phyloP scores from a whole-genome alignment of 1,140 invertebrate genomes.

The Chymomyza costata region DNA sequence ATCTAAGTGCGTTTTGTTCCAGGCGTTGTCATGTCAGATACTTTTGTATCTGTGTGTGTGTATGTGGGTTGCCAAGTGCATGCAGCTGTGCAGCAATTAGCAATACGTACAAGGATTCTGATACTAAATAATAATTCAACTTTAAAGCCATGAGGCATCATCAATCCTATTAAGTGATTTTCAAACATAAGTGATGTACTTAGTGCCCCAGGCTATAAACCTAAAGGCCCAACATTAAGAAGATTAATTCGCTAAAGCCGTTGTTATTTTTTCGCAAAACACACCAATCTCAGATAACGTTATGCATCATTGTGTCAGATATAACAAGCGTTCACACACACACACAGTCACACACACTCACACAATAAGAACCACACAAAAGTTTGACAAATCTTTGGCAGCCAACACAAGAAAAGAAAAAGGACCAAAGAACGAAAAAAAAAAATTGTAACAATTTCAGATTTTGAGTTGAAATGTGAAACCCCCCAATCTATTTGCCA shows the following conservation, averaged over 20 bases:
- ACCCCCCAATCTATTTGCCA: constrained; percentile 34
- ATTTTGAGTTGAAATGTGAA: constrained; percentile 56
- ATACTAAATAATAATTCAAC: neutral
- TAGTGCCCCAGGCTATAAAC: constrained; percentile 26
- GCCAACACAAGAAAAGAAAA: constrained; percentile 13
- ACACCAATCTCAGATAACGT: constrained; percentile 64
- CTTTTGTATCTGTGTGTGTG: too few relatives aligned
- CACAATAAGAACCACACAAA: constrained; percentile 6
- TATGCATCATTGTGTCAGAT: constrained; percentile 66
- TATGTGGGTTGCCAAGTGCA: too few relatives aligned
- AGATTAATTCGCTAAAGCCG: constrained; percentile 68
- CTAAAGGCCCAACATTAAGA: constrained; percentile 56
- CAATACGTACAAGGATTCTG: too few relatives aligned
- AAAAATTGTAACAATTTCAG: constrained; percentile 55
- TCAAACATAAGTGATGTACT: constrained; percentile 45
- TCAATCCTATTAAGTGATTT: constrained; percentile 66
- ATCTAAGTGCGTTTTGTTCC: too few relatives aligned
- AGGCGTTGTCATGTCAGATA: too few relatives aligned
- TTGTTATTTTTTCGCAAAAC: constrained; percentile 32
- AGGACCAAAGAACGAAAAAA: constrained; percentile 13
- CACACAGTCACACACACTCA: neutral
- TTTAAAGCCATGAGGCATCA: constrained; percentile 17
- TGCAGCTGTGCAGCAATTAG: too few relatives aligned
- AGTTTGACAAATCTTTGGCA: constrained; percentile 59
- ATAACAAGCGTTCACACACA: neutral